A percentile compares a stretch with the other conserved stretches of the same genome.
Conservation (phyloP, 1,140 invertebrate species). For the Littorina saxatilis region DNA sequence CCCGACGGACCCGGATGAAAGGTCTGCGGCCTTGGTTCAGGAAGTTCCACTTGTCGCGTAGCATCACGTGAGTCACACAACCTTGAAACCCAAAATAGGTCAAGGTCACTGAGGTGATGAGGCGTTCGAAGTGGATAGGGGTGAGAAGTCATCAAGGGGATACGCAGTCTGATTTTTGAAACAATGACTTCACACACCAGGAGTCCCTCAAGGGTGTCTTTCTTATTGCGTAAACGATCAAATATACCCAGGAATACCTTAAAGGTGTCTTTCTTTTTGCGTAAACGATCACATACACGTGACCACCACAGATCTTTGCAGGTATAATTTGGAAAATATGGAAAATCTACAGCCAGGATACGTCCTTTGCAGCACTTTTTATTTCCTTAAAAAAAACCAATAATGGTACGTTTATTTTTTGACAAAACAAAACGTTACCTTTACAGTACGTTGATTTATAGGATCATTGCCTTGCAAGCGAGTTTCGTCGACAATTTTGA, state of each 20-base stretch:
- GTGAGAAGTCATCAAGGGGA: not conserved
- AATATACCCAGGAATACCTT: not conserved
- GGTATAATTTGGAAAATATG: too few species aligned
- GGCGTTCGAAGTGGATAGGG: not conserved
- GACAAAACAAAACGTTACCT: too few species aligned
- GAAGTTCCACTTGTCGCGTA: constrained; percentile 55
- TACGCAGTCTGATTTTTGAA: not conserved
- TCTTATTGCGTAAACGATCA: not conserved
- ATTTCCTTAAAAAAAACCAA: too few species aligned
- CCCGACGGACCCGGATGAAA: constrained; percentile 47
- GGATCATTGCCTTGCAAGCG: too few species aligned
- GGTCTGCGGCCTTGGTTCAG: constrained; percentile 43
- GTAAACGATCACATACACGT: too few species aligned
- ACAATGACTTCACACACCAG: not conserved
- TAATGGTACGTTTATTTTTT: too few species aligned
- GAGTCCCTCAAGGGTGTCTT: too few species aligned
- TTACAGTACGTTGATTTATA: too few species aligned
- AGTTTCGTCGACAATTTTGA: too few species aligned
- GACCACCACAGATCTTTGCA: too few species aligned
- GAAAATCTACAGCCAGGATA: too few species aligned
- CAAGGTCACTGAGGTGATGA: not conserved
- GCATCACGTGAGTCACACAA: constrained; percentile 18
- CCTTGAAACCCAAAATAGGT: not conserved
- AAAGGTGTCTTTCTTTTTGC: not conserved
- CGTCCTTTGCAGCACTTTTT: too few species aligned